Percentiles rank a stretch among this genome's conserved stretches.
These are phyloP conservation scores for Magallana gigas DNA, from an alignment of 1,140 invertebrate species.

Conservation along the genomic window DNA sequence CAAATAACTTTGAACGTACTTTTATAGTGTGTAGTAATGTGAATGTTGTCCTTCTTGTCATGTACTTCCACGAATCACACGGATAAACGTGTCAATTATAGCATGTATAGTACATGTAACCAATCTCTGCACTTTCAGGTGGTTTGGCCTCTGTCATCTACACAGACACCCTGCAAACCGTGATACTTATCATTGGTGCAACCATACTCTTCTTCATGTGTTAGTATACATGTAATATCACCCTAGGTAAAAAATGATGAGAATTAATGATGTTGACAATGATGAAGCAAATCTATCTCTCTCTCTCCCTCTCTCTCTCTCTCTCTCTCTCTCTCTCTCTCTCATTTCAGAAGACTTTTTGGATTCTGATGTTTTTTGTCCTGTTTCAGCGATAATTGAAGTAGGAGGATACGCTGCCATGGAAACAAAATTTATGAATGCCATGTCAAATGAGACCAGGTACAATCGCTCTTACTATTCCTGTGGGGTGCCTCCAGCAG, in stretches of 20 bases:
- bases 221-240: conserved; percentile 57
- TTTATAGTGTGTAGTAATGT: too few relatives aligned
- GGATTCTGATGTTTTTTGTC: background rate
- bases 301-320: too few relatives aligned
- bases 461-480: conserved; percentile 49
- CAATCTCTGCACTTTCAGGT: conserved; percentile 59
- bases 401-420: conserved; percentile 79
- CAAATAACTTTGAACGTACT: too few relatives aligned
- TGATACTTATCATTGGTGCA: conserved; percentile 82
- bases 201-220: conserved; percentile 80
- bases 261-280: background rate
- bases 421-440: conserved; percentile 75
- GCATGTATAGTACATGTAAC: too few relatives aligned
- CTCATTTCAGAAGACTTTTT: conserved; percentile 77
- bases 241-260: background rate
- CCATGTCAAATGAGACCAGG: conserved; percentile 72
- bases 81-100: too few relatives aligned
- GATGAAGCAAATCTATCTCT: background rate
- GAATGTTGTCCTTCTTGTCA: too few relatives aligned
- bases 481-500: conserved; percentile 69
- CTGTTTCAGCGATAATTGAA: conserved; percentile 29
- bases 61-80: too few relatives aligned
- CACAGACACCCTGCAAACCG: conserved; percentile 83
- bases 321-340: too few relatives aligned
- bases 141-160: conserved; percentile 82